Percentiles rank a stretch among this genome's conserved stretches.
phyloP scores from a whole-genome alignment of 2,113 vertebrate genomes.

The Sebastes fasciatus region DNA sequence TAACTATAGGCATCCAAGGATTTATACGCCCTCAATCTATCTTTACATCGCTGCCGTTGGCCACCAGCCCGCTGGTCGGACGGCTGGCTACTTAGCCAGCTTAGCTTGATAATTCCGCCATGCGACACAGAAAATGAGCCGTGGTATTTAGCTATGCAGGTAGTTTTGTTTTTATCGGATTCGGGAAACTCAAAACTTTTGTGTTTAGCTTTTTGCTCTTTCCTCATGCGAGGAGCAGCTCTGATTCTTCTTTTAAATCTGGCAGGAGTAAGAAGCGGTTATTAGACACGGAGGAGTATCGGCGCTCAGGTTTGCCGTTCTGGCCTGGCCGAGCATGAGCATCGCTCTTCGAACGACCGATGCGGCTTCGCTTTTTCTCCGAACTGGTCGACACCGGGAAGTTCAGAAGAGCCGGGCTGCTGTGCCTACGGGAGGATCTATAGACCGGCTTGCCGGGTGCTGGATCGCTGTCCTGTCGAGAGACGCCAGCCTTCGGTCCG shows the following conservation, averaged over 20 bases:
- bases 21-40: too few species aligned
- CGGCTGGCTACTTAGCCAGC: too few species aligned
- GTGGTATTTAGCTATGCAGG: too few species aligned
- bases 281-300: fast-evolving
- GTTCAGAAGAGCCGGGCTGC: neutral
- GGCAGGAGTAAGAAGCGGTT: fast-evolving
- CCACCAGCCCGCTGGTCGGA: too few species aligned
- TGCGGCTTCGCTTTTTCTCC: neutral
- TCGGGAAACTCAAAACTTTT: neutral
- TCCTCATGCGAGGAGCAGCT: neutral
- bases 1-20: too few species aligned
- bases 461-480: neutral
- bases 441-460: fast-evolving
- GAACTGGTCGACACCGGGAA: fast-evolving
- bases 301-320: fast-evolving
- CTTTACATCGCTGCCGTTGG: too few species aligned
- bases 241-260: neutral
- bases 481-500: neutral
- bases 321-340: fast-evolving
- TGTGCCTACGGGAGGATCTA: neutral
- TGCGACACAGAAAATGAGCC: too few species aligned
- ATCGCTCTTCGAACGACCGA: fast-evolving
- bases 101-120: too few species aligned
- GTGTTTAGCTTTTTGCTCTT: too few species aligned
- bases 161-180: neutral